Conservation (phyloP, 2,797 vertebrate genomes). For the Discoglossus pictus region DNA sequence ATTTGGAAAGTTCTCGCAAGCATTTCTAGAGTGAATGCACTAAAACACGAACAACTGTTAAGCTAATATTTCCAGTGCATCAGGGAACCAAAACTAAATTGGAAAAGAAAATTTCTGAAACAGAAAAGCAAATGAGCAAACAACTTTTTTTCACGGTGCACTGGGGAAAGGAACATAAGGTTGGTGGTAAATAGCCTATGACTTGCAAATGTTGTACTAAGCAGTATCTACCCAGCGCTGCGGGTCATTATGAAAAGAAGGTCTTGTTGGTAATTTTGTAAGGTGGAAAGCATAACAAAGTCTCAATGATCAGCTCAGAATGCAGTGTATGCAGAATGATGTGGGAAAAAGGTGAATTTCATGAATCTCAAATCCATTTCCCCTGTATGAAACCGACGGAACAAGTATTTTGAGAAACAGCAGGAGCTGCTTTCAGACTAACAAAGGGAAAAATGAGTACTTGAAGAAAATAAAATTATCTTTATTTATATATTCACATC, state of each 20-base stretch:
- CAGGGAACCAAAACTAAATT: conserved; percentile 20
- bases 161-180: conserved; percentile 45
- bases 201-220: conserved; percentile 48
- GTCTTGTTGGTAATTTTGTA: conserved; percentile 35
- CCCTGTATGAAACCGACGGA: not conserved
- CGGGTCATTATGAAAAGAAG: conserved; percentile 33
- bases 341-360: not conserved
- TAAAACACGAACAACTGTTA: conserved; percentile 9
- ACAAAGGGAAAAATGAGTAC: not conserved
- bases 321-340: conserved; percentile 6
- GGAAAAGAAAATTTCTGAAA: conserved; percentile 24
- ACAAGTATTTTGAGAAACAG: conserved; percentile 28
- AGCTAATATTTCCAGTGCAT: conserved; percentile 21
- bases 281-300: conserved; percentile 32
- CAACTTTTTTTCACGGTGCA: conserved; percentile 31
- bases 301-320: conserved; percentile 25
- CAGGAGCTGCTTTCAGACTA: not conserved
- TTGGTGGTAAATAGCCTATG: conserved; percentile 46
- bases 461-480: not conserved
- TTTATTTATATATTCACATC: conserved; percentile 27
- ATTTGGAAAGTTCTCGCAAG: not conserved
- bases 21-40: conserved; percentile 2
- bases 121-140: conserved; percentile 22
- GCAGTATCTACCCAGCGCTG: conserved; percentile 31
- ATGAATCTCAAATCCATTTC: conserved; percentile 20